Base-by-base conservation (phyloP, 2,797 vertebrate species). In the Borostomias antarcticus region DNA sequence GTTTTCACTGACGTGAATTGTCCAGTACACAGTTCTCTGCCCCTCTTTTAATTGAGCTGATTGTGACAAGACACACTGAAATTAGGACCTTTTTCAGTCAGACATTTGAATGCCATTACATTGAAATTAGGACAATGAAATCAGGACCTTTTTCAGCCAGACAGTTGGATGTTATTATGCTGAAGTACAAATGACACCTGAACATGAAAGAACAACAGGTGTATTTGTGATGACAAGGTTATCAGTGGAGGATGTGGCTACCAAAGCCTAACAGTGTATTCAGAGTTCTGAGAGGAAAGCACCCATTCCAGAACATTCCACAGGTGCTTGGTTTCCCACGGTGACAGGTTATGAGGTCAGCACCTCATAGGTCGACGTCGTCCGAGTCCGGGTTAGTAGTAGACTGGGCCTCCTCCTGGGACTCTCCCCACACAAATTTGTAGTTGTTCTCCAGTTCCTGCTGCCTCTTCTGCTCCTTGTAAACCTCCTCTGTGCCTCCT, bases 361-460 rank as follows among this genome's bases (percentile, higher is more conserved):
- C n/a, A 66, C 70, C 66, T 96, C 88, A 98, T 75, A 96, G 88
- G 78, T 98, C 96, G 76, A 95, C 69, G 5, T 98, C 96, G 0
- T 98, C 95, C 0, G 94, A 90, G 77, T 93, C 95, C 1, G 92
- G 89, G 0, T 87, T 76, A 82, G 85, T 85, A 48, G 91, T 73
- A 10, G 91, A 78, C 79, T 91, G 86, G 7, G 82, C 80, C 29
- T 94, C 91, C 50, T 94, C 91, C 67, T 90, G 88, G 26, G 89
- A 85, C 64, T 94, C 89, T 81, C 90, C 90, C 95, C 95, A 97
- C 62, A 97, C 95, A 72, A 96, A 94, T 74, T 90, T 93, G 68
- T 98, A 98, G 74, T 98, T 98, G 88, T 93, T 94, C 75, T 98
- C 96, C 76, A 97, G 78, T 47, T 97, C 93, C 58, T 94, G 93